These are phyloP conservation scores for Nomia melanderi DNA, from an alignment of 1,140 invertebrate species.

Conservation along the genomic window DNA sequence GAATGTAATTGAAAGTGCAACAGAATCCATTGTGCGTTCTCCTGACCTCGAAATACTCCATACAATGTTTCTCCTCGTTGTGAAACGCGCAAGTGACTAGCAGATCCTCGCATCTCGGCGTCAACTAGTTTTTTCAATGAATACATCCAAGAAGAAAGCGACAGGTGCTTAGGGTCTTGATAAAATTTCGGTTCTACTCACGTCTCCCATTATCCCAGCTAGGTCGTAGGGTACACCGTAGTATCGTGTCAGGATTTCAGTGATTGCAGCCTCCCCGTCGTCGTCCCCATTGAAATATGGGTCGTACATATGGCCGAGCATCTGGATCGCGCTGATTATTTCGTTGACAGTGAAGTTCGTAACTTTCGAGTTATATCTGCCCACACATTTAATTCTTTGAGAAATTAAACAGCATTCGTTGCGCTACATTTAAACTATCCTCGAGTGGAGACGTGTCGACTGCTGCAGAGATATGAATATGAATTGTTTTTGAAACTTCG, in stretches of 20 bases:
- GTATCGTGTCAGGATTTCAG: slow-evolving; percentile 30
- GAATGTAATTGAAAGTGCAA: slow-evolving; percentile 82
- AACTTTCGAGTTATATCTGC: slow-evolving; percentile 39
- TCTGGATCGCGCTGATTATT: slow-evolving; percentile 10
- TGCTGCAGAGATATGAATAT: too few relatives aligned
- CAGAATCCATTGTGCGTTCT: slow-evolving; percentile 82
- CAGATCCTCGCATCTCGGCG: slow-evolving; percentile 80
- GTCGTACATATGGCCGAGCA: slow-evolving; percentile 49
- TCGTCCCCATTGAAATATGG: not conserved
- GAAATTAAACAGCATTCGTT: not conserved
- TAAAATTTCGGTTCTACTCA: too few relatives aligned
- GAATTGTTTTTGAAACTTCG: too few relatives aligned
- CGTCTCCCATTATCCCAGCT: slow-evolving; percentile 42
- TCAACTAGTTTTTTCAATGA: too few relatives aligned
- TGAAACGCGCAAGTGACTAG: slow-evolving; percentile 79
- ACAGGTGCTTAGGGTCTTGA: too few relatives aligned
- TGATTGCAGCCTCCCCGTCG: not conserved
- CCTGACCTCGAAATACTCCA: slow-evolving; percentile 75
- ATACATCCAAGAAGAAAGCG: too few relatives aligned
- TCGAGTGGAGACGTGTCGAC: too few relatives aligned
- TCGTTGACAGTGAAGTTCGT: slow-evolving; percentile 12
- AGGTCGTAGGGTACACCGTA: slow-evolving; percentile 37
- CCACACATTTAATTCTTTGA: too few relatives aligned
- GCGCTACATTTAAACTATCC: too few relatives aligned
- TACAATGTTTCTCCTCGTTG: slow-evolving; percentile 72